A percentile compares a stretch with the other conserved stretches of the same genome.
These are phyloP conservation scores for Sinodicranocentrus sp. DNA, from an alignment of 2,888 invertebrate species.

Conservation along the genomic window DNA sequence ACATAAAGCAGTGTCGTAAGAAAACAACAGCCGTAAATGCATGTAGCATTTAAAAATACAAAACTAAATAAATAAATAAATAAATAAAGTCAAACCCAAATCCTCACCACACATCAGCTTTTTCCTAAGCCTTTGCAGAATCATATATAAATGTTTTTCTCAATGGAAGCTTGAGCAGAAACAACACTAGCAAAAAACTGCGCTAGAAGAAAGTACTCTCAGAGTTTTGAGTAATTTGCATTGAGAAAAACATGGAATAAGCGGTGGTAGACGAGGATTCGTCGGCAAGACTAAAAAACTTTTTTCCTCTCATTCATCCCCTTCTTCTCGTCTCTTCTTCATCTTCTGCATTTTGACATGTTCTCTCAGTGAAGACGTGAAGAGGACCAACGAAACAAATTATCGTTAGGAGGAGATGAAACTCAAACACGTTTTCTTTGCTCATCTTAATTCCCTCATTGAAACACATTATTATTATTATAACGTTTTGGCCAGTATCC, in stretches of 20 bases:
- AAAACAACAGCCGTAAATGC: no score
- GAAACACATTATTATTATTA: slow-evolving; percentile 36
- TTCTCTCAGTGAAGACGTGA: neutral
- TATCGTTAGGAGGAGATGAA: slow-evolving; percentile 48
- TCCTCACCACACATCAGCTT: no score
- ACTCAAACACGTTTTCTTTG: slow-evolving; percentile 47
- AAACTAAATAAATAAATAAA: no score
- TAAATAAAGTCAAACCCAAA: slow-evolving; percentile 15
- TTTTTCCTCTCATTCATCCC: slow-evolving; percentile 38
- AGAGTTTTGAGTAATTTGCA: slow-evolving; percentile 44
- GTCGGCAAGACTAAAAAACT: neutral
- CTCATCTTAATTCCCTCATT: slow-evolving; percentile 39
- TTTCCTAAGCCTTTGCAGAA: no score
- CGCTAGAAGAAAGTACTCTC: slow-evolving; percentile 29
- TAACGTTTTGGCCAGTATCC: slow-evolving; percentile 50
- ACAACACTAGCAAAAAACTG: neutral
- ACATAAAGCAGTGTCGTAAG: no score
- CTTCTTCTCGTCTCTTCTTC: no score
- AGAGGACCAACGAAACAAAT: slow-evolving; percentile 34
- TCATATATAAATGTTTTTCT: no score
- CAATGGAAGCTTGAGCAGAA: slow-evolving; percentile 36
- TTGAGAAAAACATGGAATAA: slow-evolving; percentile 17
- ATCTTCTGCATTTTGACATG: neutral
- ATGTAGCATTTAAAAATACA: no score
- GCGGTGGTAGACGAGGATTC: neutral